A percentile compares a stretch with the other conserved stretches of the same genome.
Conservation (phyloP, 2,888 invertebrate genomes). For the Drosophila silvestris region DNA sequence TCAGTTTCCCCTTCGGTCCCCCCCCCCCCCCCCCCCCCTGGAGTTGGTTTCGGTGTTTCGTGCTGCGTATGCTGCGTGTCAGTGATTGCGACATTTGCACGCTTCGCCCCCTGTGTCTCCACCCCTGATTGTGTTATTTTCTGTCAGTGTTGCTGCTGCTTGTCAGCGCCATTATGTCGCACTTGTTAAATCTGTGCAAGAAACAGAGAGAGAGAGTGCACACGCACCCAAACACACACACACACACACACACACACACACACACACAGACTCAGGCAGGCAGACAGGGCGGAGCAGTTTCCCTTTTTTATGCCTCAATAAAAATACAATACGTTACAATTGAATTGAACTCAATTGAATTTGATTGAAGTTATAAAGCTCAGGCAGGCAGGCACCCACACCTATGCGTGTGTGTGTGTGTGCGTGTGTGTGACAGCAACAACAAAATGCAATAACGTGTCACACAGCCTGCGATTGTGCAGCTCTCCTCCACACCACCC, state of each 20-base stretch:
- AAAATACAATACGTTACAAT: constrained; percentile 81
- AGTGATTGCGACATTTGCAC: constrained; percentile 73
- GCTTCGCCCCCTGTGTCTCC: constrained; percentile 11
- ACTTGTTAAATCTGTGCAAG: constrained; percentile 73
- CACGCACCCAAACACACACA: constrained; percentile 30
- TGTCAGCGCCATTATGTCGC: constrained; percentile 79
- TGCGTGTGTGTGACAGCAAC: constrained; percentile 35
- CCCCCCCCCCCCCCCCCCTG: background rate
- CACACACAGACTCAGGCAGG: constrained; percentile 13
- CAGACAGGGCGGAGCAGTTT: constrained; percentile 43
- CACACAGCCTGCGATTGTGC: constrained; percentile 25
- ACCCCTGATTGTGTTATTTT: background rate
- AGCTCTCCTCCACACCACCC: background rate
- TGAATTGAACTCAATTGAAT: constrained; percentile 81
- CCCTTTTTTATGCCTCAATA: constrained; percentile 78
- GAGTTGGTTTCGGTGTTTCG: constrained; percentile 18
- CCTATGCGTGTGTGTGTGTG: constrained; percentile 6
- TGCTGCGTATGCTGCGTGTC: constrained; percentile 72
- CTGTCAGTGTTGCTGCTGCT: constrained; percentile 37
- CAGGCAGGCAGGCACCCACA: constrained; percentile 51
- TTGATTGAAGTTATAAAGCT: constrained; percentile 82
- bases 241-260: constrained; percentile 27
- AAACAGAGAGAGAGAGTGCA: constrained; percentile 26
- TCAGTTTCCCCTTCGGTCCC: background rate
- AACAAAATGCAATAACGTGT: constrained; percentile 74